A percentile compares a stretch with the other conserved stretches of the same genome.
Evolutionary conservation across 2,888 invertebrate genomes (phyloP).

Genomic region (Mamestra brassicae): DNA sequence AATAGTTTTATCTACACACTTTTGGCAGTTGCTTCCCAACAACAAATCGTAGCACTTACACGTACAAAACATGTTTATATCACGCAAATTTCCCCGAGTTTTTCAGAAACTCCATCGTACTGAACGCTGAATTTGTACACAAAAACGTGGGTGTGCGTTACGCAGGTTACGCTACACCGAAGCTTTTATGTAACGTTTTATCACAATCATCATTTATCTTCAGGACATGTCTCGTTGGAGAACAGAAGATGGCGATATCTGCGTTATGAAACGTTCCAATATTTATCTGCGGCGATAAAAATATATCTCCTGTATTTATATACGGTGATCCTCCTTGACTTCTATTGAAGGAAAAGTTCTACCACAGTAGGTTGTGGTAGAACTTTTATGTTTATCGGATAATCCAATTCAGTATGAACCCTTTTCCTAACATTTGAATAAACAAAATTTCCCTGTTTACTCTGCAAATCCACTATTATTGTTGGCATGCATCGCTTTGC

Average conservation of each 20-base stretch:
- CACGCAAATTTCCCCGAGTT: constrained; percentile 39
- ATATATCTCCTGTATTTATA: constrained; percentile 18
- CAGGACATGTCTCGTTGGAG: constrained; percentile 50
- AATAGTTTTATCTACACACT: constrained; percentile 22
- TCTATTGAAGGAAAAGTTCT: not conserved
- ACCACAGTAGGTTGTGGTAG: not conserved
- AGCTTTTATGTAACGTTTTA: constrained; percentile 62
- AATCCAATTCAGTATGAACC: constrained; percentile 16
- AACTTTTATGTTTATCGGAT: constrained; percentile 8
- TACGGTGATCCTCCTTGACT: not conserved
- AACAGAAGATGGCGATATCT: constrained; percentile 38
- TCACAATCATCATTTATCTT: constrained; percentile 64
- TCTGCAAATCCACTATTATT: constrained; percentile 29
- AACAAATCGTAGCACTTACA: constrained; percentile 39
- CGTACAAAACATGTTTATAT: constrained; percentile 37
- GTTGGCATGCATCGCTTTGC: constrained; percentile 42
- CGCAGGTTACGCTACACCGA: constrained; percentile 28
- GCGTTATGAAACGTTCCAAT: constrained; percentile 34
- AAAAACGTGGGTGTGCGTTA: constrained; percentile 28
- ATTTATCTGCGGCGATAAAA: constrained; percentile 47
- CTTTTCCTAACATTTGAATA: not conserved
- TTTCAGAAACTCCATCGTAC: constrained; percentile 32
- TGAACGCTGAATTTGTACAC: constrained; percentile 41
- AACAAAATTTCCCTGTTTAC: constrained; percentile 29
- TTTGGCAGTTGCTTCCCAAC: constrained; percentile 30